Evolutionary conservation across 2,888 invertebrate genomes (phyloP).

Genomic region (Drosophila buzzatii): DNA sequence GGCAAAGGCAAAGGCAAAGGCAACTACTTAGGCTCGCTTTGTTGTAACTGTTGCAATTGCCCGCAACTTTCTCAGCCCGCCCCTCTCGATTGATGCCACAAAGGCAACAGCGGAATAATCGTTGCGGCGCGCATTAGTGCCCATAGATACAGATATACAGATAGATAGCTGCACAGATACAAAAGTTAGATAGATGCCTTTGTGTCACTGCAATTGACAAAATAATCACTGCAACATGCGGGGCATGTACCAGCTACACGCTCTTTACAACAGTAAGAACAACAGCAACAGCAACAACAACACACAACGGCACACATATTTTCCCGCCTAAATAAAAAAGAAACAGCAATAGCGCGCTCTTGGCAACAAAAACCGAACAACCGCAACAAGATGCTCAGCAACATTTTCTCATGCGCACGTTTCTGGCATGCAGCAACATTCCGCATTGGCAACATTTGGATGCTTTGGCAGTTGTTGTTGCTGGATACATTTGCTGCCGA

Average conservation of each 20-base stretch:
- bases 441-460: slow-evolving; percentile 72
- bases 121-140: slow-evolving; percentile 68
- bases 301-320: slow-evolving; percentile 66
- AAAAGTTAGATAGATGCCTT: slow-evolving; percentile 68
- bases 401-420: slow-evolving; percentile 80
- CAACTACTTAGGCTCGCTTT: slow-evolving; percentile 72
- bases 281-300: slow-evolving; percentile 31
- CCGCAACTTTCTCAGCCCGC: background rate
- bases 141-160: slow-evolving; percentile 38
- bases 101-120: slow-evolving; percentile 64
- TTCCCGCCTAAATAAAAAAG: slow-evolving; percentile 69
- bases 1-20: slow-evolving; percentile 31
- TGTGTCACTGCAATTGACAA: slow-evolving; percentile 82
- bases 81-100: slow-evolving; percentile 29
- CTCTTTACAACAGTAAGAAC: slow-evolving; percentile 44
- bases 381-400: slow-evolving; percentile 69
- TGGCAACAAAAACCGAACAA: slow-evolving; percentile 55
- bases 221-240: slow-evolving; percentile 77
- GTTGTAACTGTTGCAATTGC: slow-evolving; percentile 24
- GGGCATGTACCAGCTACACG: slow-evolving; percentile 45
- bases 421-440: slow-evolving; percentile 78
- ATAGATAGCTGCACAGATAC: slow-evolving; percentile 23
- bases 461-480: slow-evolving; percentile 17
- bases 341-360: slow-evolving; percentile 15
- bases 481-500: slow-evolving; percentile 20